A percentile compares a stretch with the other conserved stretches of the same genome.
Conservation (phyloP, 2,113 vertebrate species). For the Zosterops japonicus region DNA sequence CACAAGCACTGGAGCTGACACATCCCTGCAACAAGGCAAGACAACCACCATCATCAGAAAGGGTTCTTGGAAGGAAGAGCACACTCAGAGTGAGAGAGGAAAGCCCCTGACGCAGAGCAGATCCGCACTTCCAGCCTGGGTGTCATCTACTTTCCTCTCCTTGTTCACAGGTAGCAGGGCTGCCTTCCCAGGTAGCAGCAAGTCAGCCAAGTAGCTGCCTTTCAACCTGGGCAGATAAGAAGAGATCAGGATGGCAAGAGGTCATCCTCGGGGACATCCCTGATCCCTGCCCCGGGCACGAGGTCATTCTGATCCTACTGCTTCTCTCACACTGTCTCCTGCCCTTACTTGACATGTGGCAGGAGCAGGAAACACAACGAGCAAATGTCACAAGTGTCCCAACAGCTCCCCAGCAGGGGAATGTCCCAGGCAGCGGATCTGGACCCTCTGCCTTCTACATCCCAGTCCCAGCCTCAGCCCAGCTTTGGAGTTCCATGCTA, state of each 20-base stretch:
- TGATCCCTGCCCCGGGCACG: not conserved
- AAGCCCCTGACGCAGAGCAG: not conserved
- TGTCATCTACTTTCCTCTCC: not conserved
- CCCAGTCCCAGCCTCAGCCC: not conserved
- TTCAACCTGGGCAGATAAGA: constrained; percentile 34
- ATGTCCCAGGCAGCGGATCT: fast-evolving
- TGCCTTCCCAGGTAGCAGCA: not conserved
- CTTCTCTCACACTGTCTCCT: not conserved
- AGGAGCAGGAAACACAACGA: fast-evolving
- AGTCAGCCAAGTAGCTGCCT: not conserved
- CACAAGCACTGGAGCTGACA: not conserved
- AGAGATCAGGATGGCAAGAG: constrained; percentile 44
- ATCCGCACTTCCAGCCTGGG: not conserved
- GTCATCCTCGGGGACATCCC: not conserved
- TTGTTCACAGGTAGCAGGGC: not conserved
- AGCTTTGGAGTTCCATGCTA: fast-evolving
- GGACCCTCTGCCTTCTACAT: not conserved
- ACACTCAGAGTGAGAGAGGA: not conserved
- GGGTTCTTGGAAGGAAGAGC: not conserved
- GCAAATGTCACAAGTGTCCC: not conserved
- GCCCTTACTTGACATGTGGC: not conserved
- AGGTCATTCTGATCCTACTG: not conserved
- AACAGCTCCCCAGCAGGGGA: not conserved
- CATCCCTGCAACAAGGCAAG: not conserved
- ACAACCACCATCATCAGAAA: not conserved